phyloP scores from a whole-genome alignment of 2,113 vertebrate genomes.

The Oxyruncus cristatus region DNA sequence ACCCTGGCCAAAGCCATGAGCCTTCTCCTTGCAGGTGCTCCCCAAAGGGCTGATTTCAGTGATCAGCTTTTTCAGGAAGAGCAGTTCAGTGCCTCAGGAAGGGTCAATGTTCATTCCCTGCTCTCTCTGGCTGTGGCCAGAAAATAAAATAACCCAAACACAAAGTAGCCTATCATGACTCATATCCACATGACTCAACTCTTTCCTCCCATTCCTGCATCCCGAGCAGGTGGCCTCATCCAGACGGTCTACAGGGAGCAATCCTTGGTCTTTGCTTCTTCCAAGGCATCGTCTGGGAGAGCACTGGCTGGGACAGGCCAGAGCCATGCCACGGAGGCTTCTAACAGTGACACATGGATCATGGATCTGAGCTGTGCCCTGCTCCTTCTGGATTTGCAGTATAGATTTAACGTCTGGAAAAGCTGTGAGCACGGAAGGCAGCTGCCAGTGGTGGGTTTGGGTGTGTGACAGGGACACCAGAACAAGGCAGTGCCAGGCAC shows the following conservation, averaged over 20 bases:
- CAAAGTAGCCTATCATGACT: neutral
- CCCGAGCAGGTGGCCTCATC: slow-evolving; percentile 12
- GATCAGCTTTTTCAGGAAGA: neutral
- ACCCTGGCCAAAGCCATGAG: neutral
- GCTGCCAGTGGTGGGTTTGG: neutral
- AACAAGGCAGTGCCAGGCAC: neutral
- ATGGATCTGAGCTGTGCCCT: neutral
- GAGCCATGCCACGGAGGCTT: neutral
- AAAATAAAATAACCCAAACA: slow-evolving; percentile 7
- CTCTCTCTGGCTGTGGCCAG: neutral
- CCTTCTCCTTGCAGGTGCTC: neutral
- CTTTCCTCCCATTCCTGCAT: neutral
- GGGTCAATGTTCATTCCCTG: neutral
- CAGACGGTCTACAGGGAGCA: neutral
- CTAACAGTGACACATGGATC: neutral
- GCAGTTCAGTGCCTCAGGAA: neutral
- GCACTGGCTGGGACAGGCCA: neutral
- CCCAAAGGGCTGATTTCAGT: neutral
- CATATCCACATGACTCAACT: neutral
- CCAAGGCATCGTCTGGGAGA: neutral
- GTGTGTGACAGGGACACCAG: neutral
- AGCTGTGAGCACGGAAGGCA: neutral
- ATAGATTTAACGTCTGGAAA: neutral
- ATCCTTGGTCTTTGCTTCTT: neutral
- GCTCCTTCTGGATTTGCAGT: neutral